Conservation (phyloP, 2,888 invertebrate genomes). For the Euspilapteryx auroguttella region DNA sequence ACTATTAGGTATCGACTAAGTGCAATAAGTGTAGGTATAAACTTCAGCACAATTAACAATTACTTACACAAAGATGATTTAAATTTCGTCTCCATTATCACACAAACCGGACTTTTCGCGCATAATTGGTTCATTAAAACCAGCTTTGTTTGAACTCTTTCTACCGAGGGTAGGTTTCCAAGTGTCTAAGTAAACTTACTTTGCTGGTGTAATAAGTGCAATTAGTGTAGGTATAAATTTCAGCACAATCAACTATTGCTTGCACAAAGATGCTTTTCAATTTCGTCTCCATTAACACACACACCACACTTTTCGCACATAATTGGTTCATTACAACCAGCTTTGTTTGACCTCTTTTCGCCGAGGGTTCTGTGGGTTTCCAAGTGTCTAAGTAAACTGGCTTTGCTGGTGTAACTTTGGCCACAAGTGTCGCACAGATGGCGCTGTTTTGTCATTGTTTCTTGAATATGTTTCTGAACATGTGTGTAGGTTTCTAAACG, state of each 20-base stretch:
- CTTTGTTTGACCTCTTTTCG: slow-evolving; percentile 19
- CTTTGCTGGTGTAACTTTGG: slow-evolving; percentile 28
- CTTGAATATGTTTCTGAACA: slow-evolving; percentile 54
- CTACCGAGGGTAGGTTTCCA: slow-evolving; percentile 13
- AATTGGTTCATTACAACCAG: slow-evolving; percentile 17
- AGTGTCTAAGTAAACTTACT: slow-evolving; percentile 28
- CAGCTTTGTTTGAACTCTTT: slow-evolving; percentile 19
- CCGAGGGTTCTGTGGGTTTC: slow-evolving; percentile 13
- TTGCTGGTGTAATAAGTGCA: slow-evolving; percentile 36
- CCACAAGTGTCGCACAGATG: slow-evolving; percentile 50
- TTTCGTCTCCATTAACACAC: slow-evolving; percentile 20
- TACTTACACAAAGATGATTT: too few relatives aligned
- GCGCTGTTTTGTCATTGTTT: slow-evolving; percentile 14
- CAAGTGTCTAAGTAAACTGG: slow-evolving; percentile 28
- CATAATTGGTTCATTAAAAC: slow-evolving; percentile 22
- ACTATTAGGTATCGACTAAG: too few relatives aligned
- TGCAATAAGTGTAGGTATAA: slow-evolving; percentile 43
- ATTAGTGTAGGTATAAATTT: slow-evolving; percentile 41
- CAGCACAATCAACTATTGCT: too few relatives aligned
- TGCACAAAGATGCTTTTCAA: too few relatives aligned
- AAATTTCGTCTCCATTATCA: too few relatives aligned
- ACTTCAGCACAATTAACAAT: too few relatives aligned
- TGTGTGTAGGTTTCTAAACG: slow-evolving; percentile 62
- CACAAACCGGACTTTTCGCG: slow-evolving; percentile 43
- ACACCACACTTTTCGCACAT: slow-evolving; percentile 48